These are phyloP conservation scores for Anagyrus pseudococci DNA, from an alignment of 2,888 invertebrate genomes.

Conservation along the genomic window DNA sequence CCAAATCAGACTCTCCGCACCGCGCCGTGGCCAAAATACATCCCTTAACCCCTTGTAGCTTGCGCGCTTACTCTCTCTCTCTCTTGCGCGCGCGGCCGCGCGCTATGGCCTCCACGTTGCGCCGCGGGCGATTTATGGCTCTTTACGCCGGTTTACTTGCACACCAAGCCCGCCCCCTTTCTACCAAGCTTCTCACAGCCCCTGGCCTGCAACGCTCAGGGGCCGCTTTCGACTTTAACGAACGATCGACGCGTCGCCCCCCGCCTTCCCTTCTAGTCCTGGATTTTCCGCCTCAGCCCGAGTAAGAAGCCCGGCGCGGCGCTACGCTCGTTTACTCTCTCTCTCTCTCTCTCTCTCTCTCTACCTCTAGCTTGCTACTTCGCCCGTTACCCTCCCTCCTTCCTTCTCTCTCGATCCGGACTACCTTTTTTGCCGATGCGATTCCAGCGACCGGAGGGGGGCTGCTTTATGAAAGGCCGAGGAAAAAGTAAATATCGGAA, in stretches of 20 bases:
- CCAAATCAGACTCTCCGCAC: too few species aligned
- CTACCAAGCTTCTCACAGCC: too few species aligned
- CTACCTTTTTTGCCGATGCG: not conserved
- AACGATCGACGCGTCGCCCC: slow-evolving; percentile 31
- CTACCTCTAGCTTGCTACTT: too few species aligned
- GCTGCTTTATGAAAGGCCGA: not conserved
- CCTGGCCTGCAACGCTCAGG: not conserved
- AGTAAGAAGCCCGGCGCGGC: not conserved
- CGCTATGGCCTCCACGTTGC: too few species aligned
- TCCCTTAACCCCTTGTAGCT: too few species aligned
- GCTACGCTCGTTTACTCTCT: not conserved
- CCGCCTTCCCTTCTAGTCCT: not conserved
- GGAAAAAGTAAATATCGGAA: slow-evolving; percentile 11
- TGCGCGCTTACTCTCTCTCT: too few species aligned
- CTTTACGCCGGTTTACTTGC: slow-evolving; percentile 24
- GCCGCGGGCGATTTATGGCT: slow-evolving; percentile 29
- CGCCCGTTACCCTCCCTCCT: too few species aligned
- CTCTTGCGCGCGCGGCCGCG: too few species aligned
- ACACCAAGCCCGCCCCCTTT: slow-evolving; percentile 26
- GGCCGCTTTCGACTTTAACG: slow-evolving; percentile 20
- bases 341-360: not conserved
- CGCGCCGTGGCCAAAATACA: too few species aligned
- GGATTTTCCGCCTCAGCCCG: slow-evolving; percentile 12
- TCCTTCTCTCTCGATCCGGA: too few species aligned
- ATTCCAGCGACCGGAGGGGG: too few species aligned